phyloP scores from a whole-genome alignment of 1,140 invertebrate genomes.

The Copidosoma floridanum region DNA sequence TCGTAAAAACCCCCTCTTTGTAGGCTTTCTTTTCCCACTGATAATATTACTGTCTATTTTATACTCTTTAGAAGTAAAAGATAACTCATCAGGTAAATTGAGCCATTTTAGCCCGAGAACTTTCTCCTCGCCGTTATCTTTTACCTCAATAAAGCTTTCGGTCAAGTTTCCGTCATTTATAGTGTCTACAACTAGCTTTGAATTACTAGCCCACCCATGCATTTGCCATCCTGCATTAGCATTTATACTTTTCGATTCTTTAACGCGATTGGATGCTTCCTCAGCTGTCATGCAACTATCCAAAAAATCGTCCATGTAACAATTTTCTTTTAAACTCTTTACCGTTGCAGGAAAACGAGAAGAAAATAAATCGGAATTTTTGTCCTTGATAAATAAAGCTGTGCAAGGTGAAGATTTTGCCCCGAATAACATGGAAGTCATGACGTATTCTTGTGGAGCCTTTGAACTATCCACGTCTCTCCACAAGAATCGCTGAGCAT shows the following conservation, averaged over 20 bases:
- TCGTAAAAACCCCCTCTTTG: background rate
- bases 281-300: background rate
- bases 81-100: background rate
- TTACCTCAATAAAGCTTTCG: background rate
- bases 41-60: background rate
- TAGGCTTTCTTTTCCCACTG: background rate
- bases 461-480: background rate
- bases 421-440: background rate
- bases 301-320: too few relatives aligned
- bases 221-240: background rate
- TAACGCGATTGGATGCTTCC: background rate
- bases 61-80: background rate
- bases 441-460: background rate
- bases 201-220: background rate
- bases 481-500: constrained; percentile 4
- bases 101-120: background rate
- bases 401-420: background rate
- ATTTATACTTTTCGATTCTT: too few relatives aligned
- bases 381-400: background rate
- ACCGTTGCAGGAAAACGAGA: background rate
- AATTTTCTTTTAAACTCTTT: background rate
- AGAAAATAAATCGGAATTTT: background rate
- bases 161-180: background rate
- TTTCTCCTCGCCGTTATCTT: background rate
- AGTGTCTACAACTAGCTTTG: background rate